Base-by-base conservation (phyloP, 1,140 invertebrate genomes). In the Littorina saxatilis region DNA sequence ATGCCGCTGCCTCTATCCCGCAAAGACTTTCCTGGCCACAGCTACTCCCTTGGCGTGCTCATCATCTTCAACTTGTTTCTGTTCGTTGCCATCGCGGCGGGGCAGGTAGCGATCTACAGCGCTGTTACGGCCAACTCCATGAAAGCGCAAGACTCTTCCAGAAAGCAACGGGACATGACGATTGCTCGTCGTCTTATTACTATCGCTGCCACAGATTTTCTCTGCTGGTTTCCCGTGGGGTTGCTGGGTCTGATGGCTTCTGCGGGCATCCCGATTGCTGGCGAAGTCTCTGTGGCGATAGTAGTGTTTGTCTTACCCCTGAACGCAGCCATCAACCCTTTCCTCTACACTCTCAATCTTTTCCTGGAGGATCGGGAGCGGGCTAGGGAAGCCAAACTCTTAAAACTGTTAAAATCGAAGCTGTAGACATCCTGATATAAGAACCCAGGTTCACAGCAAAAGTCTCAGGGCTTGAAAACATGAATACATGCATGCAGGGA, bases 301-400 rank as follows among this genome's bases (percentile, higher is more conserved):
- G 83, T 83, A 9, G 82, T 87, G 1, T 86, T 87, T 43, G 76
- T 85, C 32, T 50, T 86, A 17, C 85, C 87, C 3, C 61, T 84
- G 1, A 87, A 87, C 32, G 84, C 85, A 2, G 85, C 87, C 13
- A n/a, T 87, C 13, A 87, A 87, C 32, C 87, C 87, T 2, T 82
- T 88, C 43, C 52, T 88, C 7, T 88, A 88, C 74, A 86, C 87
- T 1, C 43, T 66, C 23, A 81, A 81, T 55, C 11, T 58, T 15
- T 37, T 81, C 11, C 20, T 58, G 9, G 37, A 75, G 47, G 50
- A 43, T 1, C 29, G 32, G 40, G 50, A 40, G 17, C 29, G 35
- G n/a, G n/a, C n/a, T n/a, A n/a, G n/a, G n/a, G n/a, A n/a, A n/a
- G n/a, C n/a, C n/a, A n/a, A n/a, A n/a, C n/a, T n/a, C n/a, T n/a